phyloP scores from a whole-genome alignment of 2,888 invertebrate species.

The Disparrhopalites patrizii region DNA sequence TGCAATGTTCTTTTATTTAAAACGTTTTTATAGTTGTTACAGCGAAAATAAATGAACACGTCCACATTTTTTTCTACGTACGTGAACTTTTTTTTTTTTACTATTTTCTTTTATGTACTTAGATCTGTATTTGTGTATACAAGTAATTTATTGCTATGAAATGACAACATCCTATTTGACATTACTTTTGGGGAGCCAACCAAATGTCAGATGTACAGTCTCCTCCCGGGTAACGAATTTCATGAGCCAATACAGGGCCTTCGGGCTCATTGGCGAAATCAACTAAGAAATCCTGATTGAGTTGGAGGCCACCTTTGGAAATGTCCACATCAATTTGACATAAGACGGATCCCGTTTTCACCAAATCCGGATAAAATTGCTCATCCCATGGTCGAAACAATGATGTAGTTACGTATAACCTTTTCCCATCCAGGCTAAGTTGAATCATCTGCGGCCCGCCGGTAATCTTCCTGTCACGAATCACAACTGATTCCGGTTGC shows the following conservation, averaged over 20 bases:
- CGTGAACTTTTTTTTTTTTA: no score
- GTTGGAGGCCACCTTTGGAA: conserved; percentile 76
- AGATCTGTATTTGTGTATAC: no score
- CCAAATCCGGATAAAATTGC: conserved; percentile 85
- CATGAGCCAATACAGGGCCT: conserved; percentile 77
- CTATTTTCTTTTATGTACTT: no score
- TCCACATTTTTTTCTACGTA: no score
- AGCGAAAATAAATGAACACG: no score
- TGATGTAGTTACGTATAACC: conserved; percentile 81
- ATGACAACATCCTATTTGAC: no score
- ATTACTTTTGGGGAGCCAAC: conserved; percentile 59
- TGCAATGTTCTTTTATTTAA: no score
- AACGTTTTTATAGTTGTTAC: no score
- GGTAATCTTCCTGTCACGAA: conserved; percentile 66
- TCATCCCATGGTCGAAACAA: conserved; percentile 90
- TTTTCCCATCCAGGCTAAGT: conserved; percentile 87
- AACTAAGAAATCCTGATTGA: conserved; percentile 81
- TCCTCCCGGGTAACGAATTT: conserved; percentile 82
- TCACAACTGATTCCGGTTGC: conserved; percentile 63
- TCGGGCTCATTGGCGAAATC: conserved; percentile 85
- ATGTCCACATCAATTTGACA: conserved; percentile 79
- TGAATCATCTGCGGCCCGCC: conserved; percentile 97
- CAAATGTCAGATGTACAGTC: conserved; percentile 96
- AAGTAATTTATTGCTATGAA: no score
- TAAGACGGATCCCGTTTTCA: conserved; percentile 68